Percentiles rank a stretch among this genome's conserved stretches.
These are phyloP conservation scores for Xenentodon cancila DNA, from an alignment of 2,797 vertebrate genomes.

Conservation along the genomic window DNA sequence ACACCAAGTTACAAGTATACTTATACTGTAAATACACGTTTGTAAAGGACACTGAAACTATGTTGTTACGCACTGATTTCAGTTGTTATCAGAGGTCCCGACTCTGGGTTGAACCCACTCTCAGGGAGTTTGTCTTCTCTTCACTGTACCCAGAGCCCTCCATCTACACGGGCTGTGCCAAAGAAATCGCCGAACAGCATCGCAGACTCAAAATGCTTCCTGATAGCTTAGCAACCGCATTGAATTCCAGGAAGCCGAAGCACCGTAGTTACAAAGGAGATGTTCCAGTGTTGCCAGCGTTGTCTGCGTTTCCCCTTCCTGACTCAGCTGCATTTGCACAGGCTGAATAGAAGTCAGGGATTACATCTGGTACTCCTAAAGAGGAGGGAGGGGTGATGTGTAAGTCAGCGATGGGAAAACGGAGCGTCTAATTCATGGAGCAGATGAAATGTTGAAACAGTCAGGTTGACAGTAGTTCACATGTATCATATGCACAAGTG, in stretches of 20 bases:
- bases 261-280: constrained; percentile 37
- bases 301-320: constrained; percentile 7
- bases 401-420: constrained; percentile 6
- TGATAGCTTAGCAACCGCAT: constrained; percentile 35
- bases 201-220: constrained; percentile 31
- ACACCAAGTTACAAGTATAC: constrained; percentile 9
- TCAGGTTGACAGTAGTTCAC: constrained; percentile 16
- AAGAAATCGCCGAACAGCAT: constrained; percentile 28
- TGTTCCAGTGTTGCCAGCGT: constrained; percentile 19
- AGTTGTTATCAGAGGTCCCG: constrained; percentile 10
- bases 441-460: constrained; percentile 15
- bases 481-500: constrained; percentile 3
- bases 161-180: constrained; percentile 45
- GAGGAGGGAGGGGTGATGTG: neutral
- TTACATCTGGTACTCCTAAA: neutral
- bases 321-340: constrained; percentile 14
- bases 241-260: constrained; percentile 43
- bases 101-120: constrained; percentile 55
- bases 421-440: constrained; percentile 10
- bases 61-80: constrained; percentile 13
- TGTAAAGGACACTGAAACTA: constrained; percentile 9
- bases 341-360: neutral
- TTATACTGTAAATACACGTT: constrained; percentile 7
- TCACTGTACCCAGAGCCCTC: constrained; percentile 45
- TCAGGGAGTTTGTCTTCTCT: constrained; percentile 68